Evolutionary conservation across 2,113 vertebrate genomes (phyloP).

Genomic region (Origma solitaria): DNA sequence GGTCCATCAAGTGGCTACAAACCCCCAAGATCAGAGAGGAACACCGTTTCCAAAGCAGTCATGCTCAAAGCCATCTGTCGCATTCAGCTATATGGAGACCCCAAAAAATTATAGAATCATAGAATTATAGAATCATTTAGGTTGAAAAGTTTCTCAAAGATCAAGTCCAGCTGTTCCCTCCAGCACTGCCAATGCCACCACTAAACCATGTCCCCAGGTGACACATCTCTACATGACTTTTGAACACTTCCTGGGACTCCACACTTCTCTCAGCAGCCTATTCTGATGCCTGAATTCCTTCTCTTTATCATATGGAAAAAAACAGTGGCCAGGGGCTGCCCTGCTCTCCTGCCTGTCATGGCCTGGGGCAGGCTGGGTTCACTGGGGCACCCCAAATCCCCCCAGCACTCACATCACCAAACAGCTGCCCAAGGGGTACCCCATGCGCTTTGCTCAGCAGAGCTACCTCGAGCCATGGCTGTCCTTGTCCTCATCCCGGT

Average conservation of each 20-base stretch:
- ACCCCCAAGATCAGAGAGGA: no score
- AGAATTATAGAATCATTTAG: not conserved
- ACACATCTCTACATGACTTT: not conserved
- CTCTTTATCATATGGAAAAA: not conserved
- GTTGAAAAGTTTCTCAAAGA: not conserved
- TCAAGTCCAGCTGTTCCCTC: not conserved
- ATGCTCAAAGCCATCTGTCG: not conserved
- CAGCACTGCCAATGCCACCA: not conserved
- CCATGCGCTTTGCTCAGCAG: not conserved
- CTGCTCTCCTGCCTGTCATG: not conserved
- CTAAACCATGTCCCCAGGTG: not conserved
- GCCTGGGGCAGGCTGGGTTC: accelerated
- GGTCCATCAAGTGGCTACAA: accelerated
- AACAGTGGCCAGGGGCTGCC: not conserved
- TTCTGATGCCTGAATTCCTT: not conserved
- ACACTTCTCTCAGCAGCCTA: not conserved
- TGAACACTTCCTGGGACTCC: not conserved
- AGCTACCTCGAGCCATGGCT: not conserved
- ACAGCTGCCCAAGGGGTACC: not conserved
- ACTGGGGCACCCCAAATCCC: not conserved
- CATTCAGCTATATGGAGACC: not conserved
- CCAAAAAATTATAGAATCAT: not conserved
- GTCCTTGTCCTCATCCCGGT: not conserved
- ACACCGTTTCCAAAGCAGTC: not conserved
- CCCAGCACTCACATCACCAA: not conserved